Base-by-base conservation (phyloP, 2,797 vertebrate genomes). In the Iguana delicatissima region DNA sequence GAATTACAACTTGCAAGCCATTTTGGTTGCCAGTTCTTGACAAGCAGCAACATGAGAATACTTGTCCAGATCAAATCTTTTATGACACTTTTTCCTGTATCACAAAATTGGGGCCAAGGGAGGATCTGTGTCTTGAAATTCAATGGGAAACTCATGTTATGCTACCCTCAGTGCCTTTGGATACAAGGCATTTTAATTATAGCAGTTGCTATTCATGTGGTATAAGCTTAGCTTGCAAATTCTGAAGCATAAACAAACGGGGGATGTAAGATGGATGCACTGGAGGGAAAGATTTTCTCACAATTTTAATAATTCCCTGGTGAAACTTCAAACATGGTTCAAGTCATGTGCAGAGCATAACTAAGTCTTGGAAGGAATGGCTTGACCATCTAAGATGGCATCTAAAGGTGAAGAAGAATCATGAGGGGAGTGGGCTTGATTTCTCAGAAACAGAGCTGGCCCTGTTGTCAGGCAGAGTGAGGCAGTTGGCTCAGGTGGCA, bases 61-160 rank as follows among this genome's bases (percentile, higher is more conserved):
- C 87, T 80, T 77, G 50, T 87, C 90, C 90, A 90, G 86, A 91
- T 85, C 90, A 89, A 92, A 93, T 89, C 62, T 52, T 73, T 84
- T 26, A 89, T 90, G 92, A 91, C 72, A 92, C 50, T 57, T 76
- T 93, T 85, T 35, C 80, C 73, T 91, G 74, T 89, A 91, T 62
- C 85, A 72, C 91, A 93, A 94, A 89, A 50, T 92, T 64, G 74
- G n/a, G 87, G 85, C 69, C 86, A 83, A 29, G 50, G 83, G 42
- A 77, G 38, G 74, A 92, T 74, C 87, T 32, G 88, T 84, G 82
- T 62, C 29, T 72, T 35, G 87, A 83, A 84, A 80, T 84, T 35
- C 83, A 85, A 64, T 50, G 55, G 55, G 29, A 90, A 85, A 46
- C 59, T 35, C 52, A 38, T 7, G 9, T 50, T 72, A 20, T 46